Evolutionary conservation across 2,113 vertebrate species (phyloP), one percentile per base, ranked within the genome.

Genomic region (Helogale parvula): DNA sequence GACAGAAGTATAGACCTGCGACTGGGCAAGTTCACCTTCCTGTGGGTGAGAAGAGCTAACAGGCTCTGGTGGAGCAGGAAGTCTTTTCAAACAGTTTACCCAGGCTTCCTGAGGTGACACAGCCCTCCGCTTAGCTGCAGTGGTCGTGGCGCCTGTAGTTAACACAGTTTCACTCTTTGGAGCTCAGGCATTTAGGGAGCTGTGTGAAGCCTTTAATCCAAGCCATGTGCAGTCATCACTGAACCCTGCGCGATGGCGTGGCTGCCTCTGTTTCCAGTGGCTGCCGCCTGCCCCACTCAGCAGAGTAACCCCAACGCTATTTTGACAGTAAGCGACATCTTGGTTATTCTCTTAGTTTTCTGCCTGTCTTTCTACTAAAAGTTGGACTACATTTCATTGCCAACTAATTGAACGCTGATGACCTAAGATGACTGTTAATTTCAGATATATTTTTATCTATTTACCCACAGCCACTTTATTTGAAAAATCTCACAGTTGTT

Each of bases 1-100:
- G 96, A 90, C 8, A 6, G 93, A 97, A 97, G 93, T 77, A 25
- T 66, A 63, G 77, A 71, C 65, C 38, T 65, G 29, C 71, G 41
- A 25, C 11, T 72, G 23, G 60, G 38, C n/a, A 68, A 52, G 14
- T 23, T 38, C 94, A 21, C 76, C 47, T 76, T 84, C 86, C 72
- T 81, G 12, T 4, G 57, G 57, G 35, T 86, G n/a, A 93, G 82
- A 54, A 33, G 21, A 60, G 60, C 60, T 47, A 79, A 71, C 29
- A 74, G 38, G 38, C 63, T 83, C 25, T 15, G 72, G 88, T 52
- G 74, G 72, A 72, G 57, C 11, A 80, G 25, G n/a, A 93, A 93
- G 41, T 85, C 52, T 89, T 94, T 92, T 94, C 35, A 84, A 83
- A 77, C 15, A 47, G 33, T 31, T 1, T 21, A 23, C 6, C 2